Conservation (phyloP, 2,888 invertebrate species). For the Tinea semifulvella region DNA sequence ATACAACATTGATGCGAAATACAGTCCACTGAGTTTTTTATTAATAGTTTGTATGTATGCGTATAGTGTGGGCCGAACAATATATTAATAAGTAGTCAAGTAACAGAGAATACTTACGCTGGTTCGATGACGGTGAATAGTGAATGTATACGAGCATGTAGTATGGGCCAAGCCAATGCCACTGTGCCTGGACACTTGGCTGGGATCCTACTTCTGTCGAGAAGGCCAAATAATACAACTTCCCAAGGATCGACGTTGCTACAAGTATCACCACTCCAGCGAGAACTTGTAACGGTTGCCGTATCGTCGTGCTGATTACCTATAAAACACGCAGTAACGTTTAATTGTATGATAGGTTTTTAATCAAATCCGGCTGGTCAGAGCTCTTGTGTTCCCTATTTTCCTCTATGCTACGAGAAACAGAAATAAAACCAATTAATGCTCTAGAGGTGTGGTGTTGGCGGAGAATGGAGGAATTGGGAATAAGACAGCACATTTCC, state of each 20-base stretch:
- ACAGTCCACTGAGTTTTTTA: too few species aligned
- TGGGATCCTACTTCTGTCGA: constrained; percentile 85
- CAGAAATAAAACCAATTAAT: too few species aligned
- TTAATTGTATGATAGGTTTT: too few species aligned
- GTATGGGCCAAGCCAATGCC: constrained; percentile 94
- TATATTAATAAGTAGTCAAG: constrained; percentile 11
- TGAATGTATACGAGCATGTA: constrained; percentile 89
- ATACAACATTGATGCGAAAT: too few species aligned
- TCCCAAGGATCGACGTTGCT: constrained; percentile 90
- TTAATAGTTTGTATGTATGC: too few species aligned
- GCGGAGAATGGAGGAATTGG: too few species aligned
- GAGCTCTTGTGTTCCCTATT: too few species aligned
- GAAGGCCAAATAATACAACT: constrained; percentile 85
- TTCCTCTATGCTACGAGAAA: too few species aligned
- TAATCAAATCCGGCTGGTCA: too few species aligned
- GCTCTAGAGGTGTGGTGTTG: too few species aligned
- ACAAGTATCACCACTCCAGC: constrained; percentile 45
- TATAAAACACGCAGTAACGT: constrained; percentile 22
- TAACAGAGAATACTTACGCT: constrained; percentile 69
- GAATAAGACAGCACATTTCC: too few species aligned
- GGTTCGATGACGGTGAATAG: constrained; percentile 95
- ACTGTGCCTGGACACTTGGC: constrained; percentile 86
- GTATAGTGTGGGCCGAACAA: too few species aligned
- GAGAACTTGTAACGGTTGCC: constrained; percentile 52
- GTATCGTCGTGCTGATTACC: constrained; percentile 64